Conservation (phyloP, 2,113 vertebrate genomes). For the Manacus vitellinus region DNA sequence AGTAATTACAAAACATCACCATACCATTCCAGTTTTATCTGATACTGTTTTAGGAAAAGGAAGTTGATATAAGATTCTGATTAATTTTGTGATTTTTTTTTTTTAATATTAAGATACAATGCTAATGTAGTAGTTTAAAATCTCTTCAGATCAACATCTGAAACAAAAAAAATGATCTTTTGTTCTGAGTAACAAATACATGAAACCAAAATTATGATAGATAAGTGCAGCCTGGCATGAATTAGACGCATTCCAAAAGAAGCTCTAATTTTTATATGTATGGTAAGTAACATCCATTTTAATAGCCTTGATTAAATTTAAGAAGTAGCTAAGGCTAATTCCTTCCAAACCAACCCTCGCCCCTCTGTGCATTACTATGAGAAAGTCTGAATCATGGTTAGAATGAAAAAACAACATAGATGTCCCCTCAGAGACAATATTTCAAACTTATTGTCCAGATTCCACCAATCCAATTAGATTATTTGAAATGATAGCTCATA, state of each 20-base stretch:
- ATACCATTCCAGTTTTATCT: background rate
- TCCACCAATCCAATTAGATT: constrained; percentile 62
- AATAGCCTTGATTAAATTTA: background rate
- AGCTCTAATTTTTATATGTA: background rate
- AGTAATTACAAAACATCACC: background rate
- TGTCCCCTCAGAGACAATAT: constrained; percentile 36
- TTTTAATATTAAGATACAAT: background rate
- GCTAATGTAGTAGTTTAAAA: background rate
- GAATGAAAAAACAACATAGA: background rate
- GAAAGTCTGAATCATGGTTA: background rate
- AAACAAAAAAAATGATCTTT: background rate
- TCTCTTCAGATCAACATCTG: background rate
- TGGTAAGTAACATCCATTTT: background rate
- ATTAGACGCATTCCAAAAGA: background rate
- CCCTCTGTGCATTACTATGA: background rate
- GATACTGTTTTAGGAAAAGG: background rate
- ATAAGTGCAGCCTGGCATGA: background rate
- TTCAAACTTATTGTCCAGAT: constrained; percentile 62
- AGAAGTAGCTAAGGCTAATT: background rate
- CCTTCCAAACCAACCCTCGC: background rate
- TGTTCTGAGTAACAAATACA: background rate
- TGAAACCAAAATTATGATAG: background rate
- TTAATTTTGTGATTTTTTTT: background rate
- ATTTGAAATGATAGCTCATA: constrained; percentile 70
- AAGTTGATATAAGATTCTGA: background rate